A percentile compares a stretch with the other conserved stretches of the same genome.
Conservation (phyloP, 35 echinoderm and acorn worm genomes). For the Ptychodera flava region DNA sequence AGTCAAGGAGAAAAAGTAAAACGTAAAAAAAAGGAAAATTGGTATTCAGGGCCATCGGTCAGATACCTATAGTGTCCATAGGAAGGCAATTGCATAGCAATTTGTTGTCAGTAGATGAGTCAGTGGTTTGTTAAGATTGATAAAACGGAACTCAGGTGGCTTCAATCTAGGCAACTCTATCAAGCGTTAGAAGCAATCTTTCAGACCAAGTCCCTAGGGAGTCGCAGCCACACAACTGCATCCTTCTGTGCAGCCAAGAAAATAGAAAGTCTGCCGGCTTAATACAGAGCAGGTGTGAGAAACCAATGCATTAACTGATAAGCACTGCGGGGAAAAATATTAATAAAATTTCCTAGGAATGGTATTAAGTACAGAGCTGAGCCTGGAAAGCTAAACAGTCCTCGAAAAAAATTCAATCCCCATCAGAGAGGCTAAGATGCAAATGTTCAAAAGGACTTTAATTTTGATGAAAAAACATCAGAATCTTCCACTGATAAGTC, state of each 20-base stretch:
- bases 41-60: neutral
- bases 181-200: neutral
- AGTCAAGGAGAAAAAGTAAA: no score
- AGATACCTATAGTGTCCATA: neutral
- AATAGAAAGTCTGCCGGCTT: neutral
- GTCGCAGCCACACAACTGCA: neutral
- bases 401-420: no score
- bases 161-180: neutral
- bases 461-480: no score
- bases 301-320: neutral
- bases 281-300: neutral
- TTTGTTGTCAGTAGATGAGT: neutral
- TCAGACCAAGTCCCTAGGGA: neutral
- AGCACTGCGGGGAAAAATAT: neutral
- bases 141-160: neutral
- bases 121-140: neutral
- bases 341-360: neutral
- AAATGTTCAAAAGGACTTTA: no score
- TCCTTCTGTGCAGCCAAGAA: neutral
- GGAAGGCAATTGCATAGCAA: neutral
- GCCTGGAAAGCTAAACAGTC: no score
- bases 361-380: no score
- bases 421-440: no score
- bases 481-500: no score
- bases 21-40: no score